Conservation (phyloP, 1,140 invertebrate genomes). For the Drosophila pseudoananassae region DNA sequence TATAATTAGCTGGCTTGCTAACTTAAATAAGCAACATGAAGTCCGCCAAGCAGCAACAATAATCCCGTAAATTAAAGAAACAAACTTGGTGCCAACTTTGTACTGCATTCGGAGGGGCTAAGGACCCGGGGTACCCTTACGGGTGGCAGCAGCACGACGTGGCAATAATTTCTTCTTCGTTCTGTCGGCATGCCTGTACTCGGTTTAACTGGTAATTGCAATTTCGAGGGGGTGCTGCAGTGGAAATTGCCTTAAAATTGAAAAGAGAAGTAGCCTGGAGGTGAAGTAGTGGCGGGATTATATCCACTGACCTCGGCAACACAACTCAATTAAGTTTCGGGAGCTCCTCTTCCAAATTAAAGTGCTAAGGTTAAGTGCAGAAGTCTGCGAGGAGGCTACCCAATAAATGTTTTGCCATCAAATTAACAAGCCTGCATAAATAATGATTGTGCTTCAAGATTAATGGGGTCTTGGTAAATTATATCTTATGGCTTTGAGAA, state of each 20-base stretch:
- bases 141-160: constrained; percentile 5
- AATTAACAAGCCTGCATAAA: background rate
- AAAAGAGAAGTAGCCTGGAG: background rate
- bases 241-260: constrained; percentile 29
- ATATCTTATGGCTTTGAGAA: background rate
- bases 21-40: background rate
- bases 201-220: constrained; percentile 31
- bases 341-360: constrained; percentile 9
- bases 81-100: constrained; percentile 26
- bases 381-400: background rate
- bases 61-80: constrained; percentile 21
- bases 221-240: constrained; percentile 13
- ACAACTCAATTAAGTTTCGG: constrained; percentile 13
- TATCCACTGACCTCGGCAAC: constrained; percentile 12
- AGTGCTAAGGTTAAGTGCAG: background rate
- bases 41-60: constrained; percentile 19
- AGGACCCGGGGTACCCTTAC: constrained; percentile 11
- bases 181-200: constrained; percentile 20
- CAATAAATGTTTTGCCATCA: background rate
- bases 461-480: background rate
- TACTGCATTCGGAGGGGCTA: constrained; percentile 10
- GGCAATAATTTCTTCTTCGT: constrained; percentile 28
- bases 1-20: no score
- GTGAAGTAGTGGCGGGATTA: background rate
- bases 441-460: background rate